Base-by-base conservation (phyloP, 2,113 vertebrate genomes). In the Monopterus albus region DNA sequence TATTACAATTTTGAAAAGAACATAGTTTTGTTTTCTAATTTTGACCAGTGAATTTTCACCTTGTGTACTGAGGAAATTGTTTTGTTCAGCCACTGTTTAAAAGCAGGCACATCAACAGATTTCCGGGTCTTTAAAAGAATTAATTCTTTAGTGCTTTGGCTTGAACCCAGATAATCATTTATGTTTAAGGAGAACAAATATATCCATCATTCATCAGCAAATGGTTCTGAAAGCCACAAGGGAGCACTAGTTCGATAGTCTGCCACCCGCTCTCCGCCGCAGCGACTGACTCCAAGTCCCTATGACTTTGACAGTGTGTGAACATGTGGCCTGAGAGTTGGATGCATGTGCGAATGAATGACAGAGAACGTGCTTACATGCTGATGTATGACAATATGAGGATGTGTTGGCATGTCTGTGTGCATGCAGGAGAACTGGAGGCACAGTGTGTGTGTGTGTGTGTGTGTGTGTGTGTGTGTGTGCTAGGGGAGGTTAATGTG, bases 401-500 rank as follows among this genome's bases (percentile, higher is more conserved):
- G 36, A 6, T 26, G 9, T 46, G 63, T 53, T 18, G 46, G 51
- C 17, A 4, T 25, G 17, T 38, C 25, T 62, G 46, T 29, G 21
- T 68, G 74, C 38, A 70, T 42, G 40, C 6, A 51, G 40, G 28
- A 31, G 4, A 26, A 65, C 60, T 0, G n/a, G 31, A 29, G 33
- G n/a, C 36, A 42, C 5, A 11, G 17, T 33, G 39, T 53, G 33
- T 40, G 35, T 43, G 36, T 20, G 21, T 38, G 23, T 17, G 42
- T 70, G n/a, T 68, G 23, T 59, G 59, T 65, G 65, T 74, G 57
- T 69, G 59, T 79, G 72, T 23, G 75, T 78, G 72, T 72, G 69
- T 63, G 70, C 56, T 20, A 33, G 51, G 23, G 83, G 90, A 91
- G 91, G 91, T 87, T 91, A 80, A 88, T 92, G 89, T 63, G 89